phyloP scores from a whole-genome alignment of 2,888 invertebrate species.

The Xanthia togata region DNA sequence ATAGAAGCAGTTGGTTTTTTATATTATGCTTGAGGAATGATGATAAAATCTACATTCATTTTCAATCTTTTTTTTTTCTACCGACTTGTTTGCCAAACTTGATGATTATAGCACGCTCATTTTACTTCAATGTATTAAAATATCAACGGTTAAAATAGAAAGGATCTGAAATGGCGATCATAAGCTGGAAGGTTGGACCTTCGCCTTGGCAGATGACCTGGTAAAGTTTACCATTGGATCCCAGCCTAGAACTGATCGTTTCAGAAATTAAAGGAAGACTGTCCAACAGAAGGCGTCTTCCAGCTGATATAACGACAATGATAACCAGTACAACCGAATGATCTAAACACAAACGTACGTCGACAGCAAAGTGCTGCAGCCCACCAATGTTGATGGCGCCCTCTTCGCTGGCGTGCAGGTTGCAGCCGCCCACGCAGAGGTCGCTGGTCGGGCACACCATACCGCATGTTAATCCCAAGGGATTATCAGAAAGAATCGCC shows the following conservation, averaged over 20 bases:
- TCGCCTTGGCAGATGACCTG: neutral
- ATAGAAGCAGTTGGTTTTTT: neutral
- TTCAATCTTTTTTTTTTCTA: too few species aligned
- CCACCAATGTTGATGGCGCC: constrained; percentile 99
- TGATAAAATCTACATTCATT: too few species aligned
- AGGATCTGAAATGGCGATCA: neutral
- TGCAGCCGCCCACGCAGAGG: constrained; percentile 99
- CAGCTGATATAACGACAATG: too few species aligned
- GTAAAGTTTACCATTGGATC: neutral
- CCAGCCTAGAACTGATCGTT: neutral
- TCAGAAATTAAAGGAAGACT: neutral
- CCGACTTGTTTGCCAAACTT: neutral
- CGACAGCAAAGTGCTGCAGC: constrained; percentile 98
- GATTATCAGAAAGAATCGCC: constrained; percentile 99
- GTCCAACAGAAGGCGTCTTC: neutral
- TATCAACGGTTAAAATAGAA: neutral
- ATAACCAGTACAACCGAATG: neutral
- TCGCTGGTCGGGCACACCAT: constrained; percentile 99
- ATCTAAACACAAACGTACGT: constrained; percentile 89
- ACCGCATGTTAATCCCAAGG: constrained; percentile 97
- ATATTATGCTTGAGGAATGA: neutral
- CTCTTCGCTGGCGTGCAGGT: constrained; percentile 98
- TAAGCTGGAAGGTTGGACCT: neutral
- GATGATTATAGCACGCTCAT: neutral
- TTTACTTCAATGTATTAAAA: neutral